Base-by-base conservation (phyloP, 2,888 invertebrate species). In the Epirrhoe tristata region DNA sequence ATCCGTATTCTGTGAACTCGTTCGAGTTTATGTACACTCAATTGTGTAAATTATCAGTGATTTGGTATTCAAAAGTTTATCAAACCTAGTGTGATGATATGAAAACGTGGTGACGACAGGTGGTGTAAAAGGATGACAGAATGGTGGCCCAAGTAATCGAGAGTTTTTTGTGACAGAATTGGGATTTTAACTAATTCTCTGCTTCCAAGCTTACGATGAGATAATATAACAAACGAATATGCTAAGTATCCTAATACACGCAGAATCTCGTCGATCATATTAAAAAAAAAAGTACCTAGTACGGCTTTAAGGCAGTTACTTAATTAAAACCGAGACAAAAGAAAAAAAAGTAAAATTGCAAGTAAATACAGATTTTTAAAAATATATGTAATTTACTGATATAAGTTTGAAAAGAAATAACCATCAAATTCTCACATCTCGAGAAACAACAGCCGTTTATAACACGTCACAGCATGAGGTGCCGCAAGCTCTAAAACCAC, bases 1-100 rank as follows among this genome's bases (percentile, higher is more conserved):
- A 87, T 84, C 84, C 87, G 83, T 88, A 88, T 87, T 86, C 85
- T 84, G 83, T 74, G 81, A 78, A 81, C 77, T 77, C 69, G 68
- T 81, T 79, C 75, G 75, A 78, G 78, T 77, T 80, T 80, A 67
- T 62, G 39, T 69, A 34, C 73, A 50, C 16, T 61, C 58, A 14
- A 63, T 63, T 32, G 56, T 58, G 58, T 64, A 54, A 36, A 39
- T 55, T 57, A 48, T 8, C n/a, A 24, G 24, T 6, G 43, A 58
- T 52, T 53, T 10, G 24, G 53, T 58, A 66, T 59, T 66, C 46
- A 32, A 64, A 51, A n/a, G n/a, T 61, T 43, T 12, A 43, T 5
- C n/a, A n/a, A n/a, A n/a, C n/a, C n/a, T n/a, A n/a, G n/a, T n/a
- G n/a, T n/a, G n/a, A n/a, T n/a, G n/a, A n/a, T n/a, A n/a, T n/a